Evolutionary conservation across 2,888 invertebrate species (phyloP).

Genomic region (Tholera decimalis): DNA sequence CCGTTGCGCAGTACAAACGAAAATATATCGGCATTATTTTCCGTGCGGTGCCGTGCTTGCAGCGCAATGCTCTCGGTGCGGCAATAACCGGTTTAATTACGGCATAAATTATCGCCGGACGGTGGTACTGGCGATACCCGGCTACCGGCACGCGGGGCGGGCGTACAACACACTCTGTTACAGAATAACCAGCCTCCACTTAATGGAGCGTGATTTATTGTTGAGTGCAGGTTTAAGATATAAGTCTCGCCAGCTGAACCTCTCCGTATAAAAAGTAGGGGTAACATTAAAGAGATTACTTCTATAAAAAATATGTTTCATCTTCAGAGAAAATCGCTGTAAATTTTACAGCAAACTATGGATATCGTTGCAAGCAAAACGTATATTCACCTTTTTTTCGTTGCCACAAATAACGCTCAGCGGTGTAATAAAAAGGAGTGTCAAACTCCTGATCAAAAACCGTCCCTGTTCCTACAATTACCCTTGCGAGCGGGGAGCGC

Average conservation of each 20-base stretch:
- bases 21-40: conserved; percentile 60
- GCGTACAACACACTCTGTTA: conserved; percentile 47
- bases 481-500: no score
- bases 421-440: no score
- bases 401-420: no score
- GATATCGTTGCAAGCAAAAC: no score
- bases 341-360: no score
- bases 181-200: conserved; percentile 44
- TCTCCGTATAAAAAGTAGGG: background rate
- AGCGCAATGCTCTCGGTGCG: conserved; percentile 49
- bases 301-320: no score
- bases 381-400: no score
- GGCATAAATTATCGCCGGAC: conserved; percentile 69
- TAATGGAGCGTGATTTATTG: conserved; percentile 45
- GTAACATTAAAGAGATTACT: background rate
- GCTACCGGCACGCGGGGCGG: no score
- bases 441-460: no score
- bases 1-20: conserved; percentile 32
- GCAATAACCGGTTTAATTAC: conserved; percentile 73
- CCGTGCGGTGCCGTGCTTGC: conserved; percentile 35
- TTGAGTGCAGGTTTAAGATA: conserved; percentile 3
- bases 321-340: no score
- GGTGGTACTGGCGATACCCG: conserved; percentile 57
- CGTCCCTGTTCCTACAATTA: no score
- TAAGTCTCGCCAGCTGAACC: background rate